phyloP scores from a whole-genome alignment of 2,888 invertebrate genomes.

The Conomelus anceps region DNA sequence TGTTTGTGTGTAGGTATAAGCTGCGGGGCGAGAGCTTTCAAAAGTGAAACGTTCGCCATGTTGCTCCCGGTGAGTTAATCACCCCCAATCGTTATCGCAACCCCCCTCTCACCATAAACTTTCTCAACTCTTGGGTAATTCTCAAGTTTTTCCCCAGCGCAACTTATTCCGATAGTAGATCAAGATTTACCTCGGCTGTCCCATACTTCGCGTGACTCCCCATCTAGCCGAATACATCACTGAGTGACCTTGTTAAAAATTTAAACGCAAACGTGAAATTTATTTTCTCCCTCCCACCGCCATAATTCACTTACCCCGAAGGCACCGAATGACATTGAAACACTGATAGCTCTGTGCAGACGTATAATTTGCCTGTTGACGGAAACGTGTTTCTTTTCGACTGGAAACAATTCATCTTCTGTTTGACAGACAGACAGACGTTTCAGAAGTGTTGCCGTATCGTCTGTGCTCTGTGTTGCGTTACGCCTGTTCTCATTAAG shows the following conservation, averaged over 20 bases:
- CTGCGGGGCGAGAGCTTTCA: background rate
- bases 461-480: background rate
- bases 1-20: background rate
- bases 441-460: background rate
- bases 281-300: background rate
- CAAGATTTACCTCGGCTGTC: background rate
- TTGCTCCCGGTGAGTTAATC: background rate
- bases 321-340: background rate
- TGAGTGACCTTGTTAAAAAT: background rate
- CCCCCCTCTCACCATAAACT: too few species aligned
- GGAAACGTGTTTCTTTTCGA: background rate
- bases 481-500: background rate
- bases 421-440: background rate
- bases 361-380: background rate
- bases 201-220: background rate
- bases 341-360: background rate
- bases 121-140: too few species aligned
- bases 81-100: background rate
- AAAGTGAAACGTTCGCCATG: background rate
- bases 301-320: background rate
- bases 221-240: background rate
- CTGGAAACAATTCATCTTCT: background rate
- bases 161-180: background rate
- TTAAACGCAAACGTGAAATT: background rate
- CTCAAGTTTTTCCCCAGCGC: background rate